Evolutionary conservation across 1,140 invertebrate genomes (phyloP), one percentile per base, ranked within the genome.

Genomic region (Ostrea edulis): DNA sequence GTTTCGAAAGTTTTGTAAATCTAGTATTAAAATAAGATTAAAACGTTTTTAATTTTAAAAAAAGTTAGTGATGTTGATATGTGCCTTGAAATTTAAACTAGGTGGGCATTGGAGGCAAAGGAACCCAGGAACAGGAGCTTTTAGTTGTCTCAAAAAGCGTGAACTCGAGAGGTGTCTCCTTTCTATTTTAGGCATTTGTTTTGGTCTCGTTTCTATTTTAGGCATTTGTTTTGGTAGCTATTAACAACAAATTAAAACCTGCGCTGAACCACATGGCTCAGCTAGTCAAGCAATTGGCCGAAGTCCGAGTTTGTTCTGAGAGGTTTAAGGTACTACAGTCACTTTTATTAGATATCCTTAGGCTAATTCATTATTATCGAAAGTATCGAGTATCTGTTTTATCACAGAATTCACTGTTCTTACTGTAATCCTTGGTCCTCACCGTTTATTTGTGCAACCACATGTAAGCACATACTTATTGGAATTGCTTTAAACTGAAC

Each of bases 221-320:
- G 88, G 88, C 88, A 2, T 89, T 89, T 85, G 86, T 87, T 35
- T 29, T 89, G 35, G 85, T 89, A 68, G 82, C 88, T 22, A 82
- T 87, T 52, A 84, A 87, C 83, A 87, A 58, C 82, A 77, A 86
- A 77, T 77, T 89, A 83, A 87, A 85, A 82, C 77, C 77, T 22
- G 82, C 55, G n/a, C 65, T 87, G 52, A 82, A 62, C 17, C 85
- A 89, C 25, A 77, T 71, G 58, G 68, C 88, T 17, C 71, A 85
- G 25, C 53, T 89, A 29, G 86, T 85, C 8, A 82, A 65, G 82
- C 82, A 53, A 7, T 84, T 82, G 3, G 35, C 55, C 35, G 89
- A 89, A 51, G 51, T 87, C 4, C 44, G n/a, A 85, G 84, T 89
- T 65, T 44, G 68, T 25, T 62, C 54, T 17, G 55, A 87, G 20